These are phyloP conservation scores for Campylomormyrus numenius DNA, from an alignment of 2,113 vertebrate genomes.

Conservation along the genomic window DNA sequence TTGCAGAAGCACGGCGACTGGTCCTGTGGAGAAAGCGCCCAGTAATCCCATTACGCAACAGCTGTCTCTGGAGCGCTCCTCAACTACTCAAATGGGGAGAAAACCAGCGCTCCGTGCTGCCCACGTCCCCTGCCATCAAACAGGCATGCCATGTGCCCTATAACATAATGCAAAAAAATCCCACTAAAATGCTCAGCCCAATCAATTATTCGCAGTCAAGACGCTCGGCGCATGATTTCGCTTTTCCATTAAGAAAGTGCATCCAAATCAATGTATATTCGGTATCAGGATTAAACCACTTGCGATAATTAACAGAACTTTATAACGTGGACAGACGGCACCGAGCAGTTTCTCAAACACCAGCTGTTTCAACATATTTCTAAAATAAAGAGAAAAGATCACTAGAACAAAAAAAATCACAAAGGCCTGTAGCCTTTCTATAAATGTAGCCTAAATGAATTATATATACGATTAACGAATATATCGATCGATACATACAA, in stretches of 20 bases:
- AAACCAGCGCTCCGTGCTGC: not conserved
- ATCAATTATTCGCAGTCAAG: not conserved
- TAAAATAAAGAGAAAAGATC: not conserved
- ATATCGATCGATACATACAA: not conserved
- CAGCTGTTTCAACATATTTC: not conserved
- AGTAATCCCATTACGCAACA: conserved; percentile 26
- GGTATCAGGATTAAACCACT: conserved; percentile 2
- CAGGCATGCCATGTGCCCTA: not conserved
- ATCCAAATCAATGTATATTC: not conserved
- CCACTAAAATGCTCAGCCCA: not conserved
- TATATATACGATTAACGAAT: not conserved
- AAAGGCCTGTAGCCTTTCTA: not conserved
- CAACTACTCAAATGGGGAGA: not conserved
- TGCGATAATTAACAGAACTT: not conserved
- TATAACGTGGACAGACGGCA: not conserved
- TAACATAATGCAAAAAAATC: not conserved
- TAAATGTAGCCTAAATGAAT: not conserved
- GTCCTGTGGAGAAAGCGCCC: not conserved
- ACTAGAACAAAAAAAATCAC: not conserved
- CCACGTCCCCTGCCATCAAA: not conserved
- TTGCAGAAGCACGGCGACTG: not conserved
- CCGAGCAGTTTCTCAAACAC: not conserved
- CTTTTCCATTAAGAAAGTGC: not conserved
- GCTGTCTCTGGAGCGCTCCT: not conserved
- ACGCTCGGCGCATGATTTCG: not conserved